Percentiles rank a stretch among this genome's conserved stretches.
phyloP scores from a whole-genome alignment of 2,113 vertebrate species.

The Ophiodon elongatus region DNA sequence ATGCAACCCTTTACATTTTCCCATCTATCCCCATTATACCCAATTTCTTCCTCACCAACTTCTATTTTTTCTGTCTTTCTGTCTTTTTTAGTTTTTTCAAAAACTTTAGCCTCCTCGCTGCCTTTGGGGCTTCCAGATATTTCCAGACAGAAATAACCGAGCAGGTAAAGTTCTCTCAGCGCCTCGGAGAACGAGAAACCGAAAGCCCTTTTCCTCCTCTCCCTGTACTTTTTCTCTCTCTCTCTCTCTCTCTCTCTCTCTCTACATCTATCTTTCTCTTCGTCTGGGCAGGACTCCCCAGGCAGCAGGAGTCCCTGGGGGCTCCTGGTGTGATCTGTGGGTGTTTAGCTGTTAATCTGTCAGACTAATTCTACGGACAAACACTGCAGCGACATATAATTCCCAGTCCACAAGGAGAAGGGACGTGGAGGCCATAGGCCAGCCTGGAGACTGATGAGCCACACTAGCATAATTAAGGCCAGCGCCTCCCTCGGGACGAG shows the following conservation, averaged over 20 bases:
- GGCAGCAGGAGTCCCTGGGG: conserved; percentile 59
- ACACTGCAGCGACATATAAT: conserved; percentile 72
- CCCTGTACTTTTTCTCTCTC: not conserved
- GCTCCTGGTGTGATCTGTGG: conserved; percentile 73
- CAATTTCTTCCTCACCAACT: conserved; percentile 40
- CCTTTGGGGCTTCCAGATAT: conserved; percentile 41
- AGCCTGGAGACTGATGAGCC: conserved; percentile 83
- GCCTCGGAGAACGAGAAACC: conserved; percentile 37
- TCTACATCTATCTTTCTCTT: conserved; percentile 23
- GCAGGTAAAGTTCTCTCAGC: conserved; percentile 38
- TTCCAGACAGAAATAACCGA: conserved; percentile 62
- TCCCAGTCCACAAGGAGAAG: conserved; percentile 71
- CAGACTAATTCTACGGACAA: conserved; percentile 80
- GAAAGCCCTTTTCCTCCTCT: conserved; percentile 3
- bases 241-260: not conserved
- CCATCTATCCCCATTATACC: conserved; percentile 68
- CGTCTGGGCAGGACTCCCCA: conserved; percentile 59
- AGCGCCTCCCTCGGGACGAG: conserved; percentile 72
- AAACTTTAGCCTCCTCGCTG: conserved; percentile 32
- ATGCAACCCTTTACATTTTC: conserved; percentile 54
- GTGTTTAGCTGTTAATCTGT: conserved; percentile 83
- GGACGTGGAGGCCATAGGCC: conserved; percentile 72
- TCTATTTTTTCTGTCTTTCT: conserved; percentile 25
- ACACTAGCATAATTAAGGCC: conserved; percentile 83
- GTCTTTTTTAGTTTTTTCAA: conserved; percentile 24